Base-by-base conservation (phyloP, 2,113 vertebrate genomes). In the Trogon melanurus region DNA sequence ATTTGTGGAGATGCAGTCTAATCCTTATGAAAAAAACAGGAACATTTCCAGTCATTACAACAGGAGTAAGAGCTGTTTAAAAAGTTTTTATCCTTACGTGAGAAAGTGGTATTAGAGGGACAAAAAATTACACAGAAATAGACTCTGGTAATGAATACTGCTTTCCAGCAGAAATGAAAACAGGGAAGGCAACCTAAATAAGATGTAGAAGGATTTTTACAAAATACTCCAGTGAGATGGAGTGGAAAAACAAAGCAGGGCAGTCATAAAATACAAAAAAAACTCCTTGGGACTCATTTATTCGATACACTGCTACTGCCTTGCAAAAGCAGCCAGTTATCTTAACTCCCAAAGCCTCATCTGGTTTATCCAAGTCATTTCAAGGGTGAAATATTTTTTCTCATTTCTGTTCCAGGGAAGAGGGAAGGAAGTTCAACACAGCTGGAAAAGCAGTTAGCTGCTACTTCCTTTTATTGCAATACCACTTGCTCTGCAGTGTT, bases 311-410 rank as follows among this genome's bases (percentile, higher is more conserved):
- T 20, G 64, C 78, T 88, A 61, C 71, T 69, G 50, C n/a, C 54
- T 78, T 50, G 23, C 88, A 88, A 75, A 90, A 81, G 18, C 41
- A 70, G 47, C 11, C 54, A 47, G 57, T 41, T 64, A 60, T 67
- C 23, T 90, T 74, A 72, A 53, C 44, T 86, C 76, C 32, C 47
- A 56, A 80, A 95, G 50, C 45, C 79, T 93, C 79, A 71, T 36
- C 29, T 91, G 47, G 30, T 79, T 88, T 91, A 65, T 60, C 26
- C 30, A 88, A 79, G 30, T 48, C 19, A 79, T 88, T 91, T 93
- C 60, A 81, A 81, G 54, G n/a, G n/a, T 89, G 86, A 96, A 88
- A 61, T 69, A 72, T 54, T 75, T 92, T 75, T 91, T 72, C 34
- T 67, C 18, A 56, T 74, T 90, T 92, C 65, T 87, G 38, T 61